Evolutionary conservation across 2,797 vertebrate species (phyloP), one percentile per base, ranked within the genome.

Genomic region (Psittacula derbiana): DNA sequence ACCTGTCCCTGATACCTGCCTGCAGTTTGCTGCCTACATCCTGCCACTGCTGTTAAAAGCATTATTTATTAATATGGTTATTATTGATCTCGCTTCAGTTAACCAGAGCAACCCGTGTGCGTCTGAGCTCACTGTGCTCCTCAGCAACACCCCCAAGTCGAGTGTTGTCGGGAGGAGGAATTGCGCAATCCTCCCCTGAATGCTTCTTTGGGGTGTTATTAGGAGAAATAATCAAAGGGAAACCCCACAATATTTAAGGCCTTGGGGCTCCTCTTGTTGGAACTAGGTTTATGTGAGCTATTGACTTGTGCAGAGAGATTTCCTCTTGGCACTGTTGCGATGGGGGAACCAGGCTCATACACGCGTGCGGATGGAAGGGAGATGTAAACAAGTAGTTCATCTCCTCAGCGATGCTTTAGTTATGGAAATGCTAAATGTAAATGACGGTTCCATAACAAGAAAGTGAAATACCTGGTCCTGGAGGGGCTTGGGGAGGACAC

Each of bases 1-100:
- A 43, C 83, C 66, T 66, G 49, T 30, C 61, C 82, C 67, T 2
- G 6, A 19, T 84, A 90, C 86, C 91, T 74, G 80, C 80, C 79
- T 79, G 84, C 79, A 61, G 55, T 44, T 82, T 16, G 78, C 86
- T 70, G 86, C 90, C 53, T 76, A 4, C 73, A 73, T 91, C 95
- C 93, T 80, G 86, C 91, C 25, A 4, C 84, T 52, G 79, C 78
- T 80, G 74, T 90, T 94, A 90, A 33, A 47, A 24, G 57, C 79
- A 89, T 96, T 86, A 94, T 92, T 96, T 96, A 96, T 97, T 96
- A 82, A 96, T 92, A 38, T 2, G 65, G n/a, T 53, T 57, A 61
- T 88, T 93, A 96, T 94, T 13, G 97, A 97, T 95, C 90, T 19
- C 2, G 2, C 79, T 80, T 94, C 84, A 47, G 93, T 94, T 96